phyloP scores from a whole-genome alignment of 2,113 vertebrate species.

The Toxostoma redivivum region DNA sequence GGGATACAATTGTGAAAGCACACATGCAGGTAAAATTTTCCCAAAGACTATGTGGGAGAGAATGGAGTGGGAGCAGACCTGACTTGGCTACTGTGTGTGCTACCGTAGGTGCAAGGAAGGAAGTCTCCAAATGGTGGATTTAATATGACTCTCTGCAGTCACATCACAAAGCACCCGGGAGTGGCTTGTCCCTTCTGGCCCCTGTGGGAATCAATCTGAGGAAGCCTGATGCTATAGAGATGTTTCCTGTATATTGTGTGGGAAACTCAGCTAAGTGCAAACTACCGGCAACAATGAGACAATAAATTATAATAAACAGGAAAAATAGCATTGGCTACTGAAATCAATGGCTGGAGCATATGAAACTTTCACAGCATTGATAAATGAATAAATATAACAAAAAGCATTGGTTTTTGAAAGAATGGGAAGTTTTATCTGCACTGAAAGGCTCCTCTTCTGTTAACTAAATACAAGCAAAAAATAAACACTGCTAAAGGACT shows the following conservation, averaged over 20 bases:
- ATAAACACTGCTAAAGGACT: background rate
- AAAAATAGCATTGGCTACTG: conserved; percentile 77
- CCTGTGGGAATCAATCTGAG: conserved; percentile 80
- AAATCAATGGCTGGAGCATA: conserved; percentile 76
- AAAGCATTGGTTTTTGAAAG: conserved; percentile 64
- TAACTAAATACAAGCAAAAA: conserved; percentile 38
- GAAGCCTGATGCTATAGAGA: conserved; percentile 80
- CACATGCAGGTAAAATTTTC: conserved; percentile 49
- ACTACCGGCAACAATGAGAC: conserved; percentile 79
- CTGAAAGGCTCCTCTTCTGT: conserved; percentile 51
- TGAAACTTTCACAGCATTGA: conserved; percentile 71
- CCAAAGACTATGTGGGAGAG: conserved; percentile 52
- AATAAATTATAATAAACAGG: conserved; percentile 87
- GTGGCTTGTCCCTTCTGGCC: conserved; percentile 66
- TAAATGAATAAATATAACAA: conserved; percentile 74
- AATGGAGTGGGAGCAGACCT: background rate
- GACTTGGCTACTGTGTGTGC: conserved; percentile 36
- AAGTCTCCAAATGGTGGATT: conserved; percentile 69
- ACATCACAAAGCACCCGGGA: conserved; percentile 72
- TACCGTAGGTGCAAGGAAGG: conserved; percentile 70
- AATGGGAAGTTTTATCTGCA: conserved; percentile 69
- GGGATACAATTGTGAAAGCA: conserved; percentile 21
- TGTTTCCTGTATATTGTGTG: conserved; percentile 81
- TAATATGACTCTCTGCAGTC: conserved; percentile 47
- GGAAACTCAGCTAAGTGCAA: conserved; percentile 78